Conservation (phyloP, 1,140 invertebrate species). For the Drosophila teissieri region DNA sequence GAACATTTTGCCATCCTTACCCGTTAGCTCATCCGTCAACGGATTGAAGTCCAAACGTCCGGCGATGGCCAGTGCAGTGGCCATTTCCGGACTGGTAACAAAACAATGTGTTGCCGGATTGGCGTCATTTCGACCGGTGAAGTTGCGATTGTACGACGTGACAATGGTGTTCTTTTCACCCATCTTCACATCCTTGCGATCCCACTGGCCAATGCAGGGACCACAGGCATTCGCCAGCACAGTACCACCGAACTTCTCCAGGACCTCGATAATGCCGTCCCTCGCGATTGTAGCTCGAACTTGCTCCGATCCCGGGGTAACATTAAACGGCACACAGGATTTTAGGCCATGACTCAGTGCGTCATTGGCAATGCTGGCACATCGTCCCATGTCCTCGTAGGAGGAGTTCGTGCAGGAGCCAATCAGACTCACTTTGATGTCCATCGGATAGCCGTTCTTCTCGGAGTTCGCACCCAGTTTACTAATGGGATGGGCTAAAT, state of each 20-base stretch:
- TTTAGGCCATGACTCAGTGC: constrained; percentile 97
- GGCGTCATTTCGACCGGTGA: constrained; percentile 98
- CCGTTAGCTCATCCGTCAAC: constrained; percentile 91
- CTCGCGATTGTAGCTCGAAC: constrained; percentile 99
- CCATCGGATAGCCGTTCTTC: constrained; percentile 97
- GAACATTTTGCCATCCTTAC: constrained; percentile 94
- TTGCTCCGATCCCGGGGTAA: constrained; percentile 99
- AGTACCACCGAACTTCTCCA: constrained; percentile 88
- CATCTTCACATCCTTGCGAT: constrained; percentile 98
- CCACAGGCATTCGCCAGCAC: constrained; percentile 99
- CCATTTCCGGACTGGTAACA: constrained; percentile 99
- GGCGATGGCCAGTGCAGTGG: constrained; percentile 96
- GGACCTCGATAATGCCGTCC: constrained; percentile 94
- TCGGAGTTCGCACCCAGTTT: constrained; percentile 94
- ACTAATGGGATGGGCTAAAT: constrained; percentile 98
- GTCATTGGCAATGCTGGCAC: constrained; percentile 96
- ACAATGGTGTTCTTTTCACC: constrained; percentile 99
- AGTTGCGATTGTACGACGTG: constrained; percentile 99
- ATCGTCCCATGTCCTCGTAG: constrained; percentile 99
- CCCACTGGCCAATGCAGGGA: constrained; percentile 99
- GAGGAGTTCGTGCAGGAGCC: constrained; percentile 99
- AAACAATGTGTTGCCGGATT: constrained; percentile 99
- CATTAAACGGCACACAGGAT: constrained; percentile 97
- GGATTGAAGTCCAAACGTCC: constrained; percentile 98
- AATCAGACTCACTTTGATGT: constrained; percentile 98